These are phyloP conservation scores for Micronycteris hirsuta DNA, from an alignment of 2,113 vertebrate species.

Conservation along the genomic window DNA sequence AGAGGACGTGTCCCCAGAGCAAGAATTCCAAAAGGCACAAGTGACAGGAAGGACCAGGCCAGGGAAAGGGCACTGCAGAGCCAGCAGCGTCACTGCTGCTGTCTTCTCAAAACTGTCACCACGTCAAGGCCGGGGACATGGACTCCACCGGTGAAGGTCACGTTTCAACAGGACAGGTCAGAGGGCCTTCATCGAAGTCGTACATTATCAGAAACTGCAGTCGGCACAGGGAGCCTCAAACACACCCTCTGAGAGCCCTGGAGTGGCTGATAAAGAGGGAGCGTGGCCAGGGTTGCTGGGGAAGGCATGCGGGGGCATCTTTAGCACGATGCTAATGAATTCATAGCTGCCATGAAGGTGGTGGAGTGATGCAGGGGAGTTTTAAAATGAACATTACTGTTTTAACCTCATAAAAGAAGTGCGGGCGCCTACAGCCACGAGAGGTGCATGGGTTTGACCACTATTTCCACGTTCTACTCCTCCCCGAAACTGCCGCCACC, in stretches of 20 bases:
- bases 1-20: background rate
- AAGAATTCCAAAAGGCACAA: background rate
- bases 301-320: too few relatives aligned
- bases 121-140: background rate
- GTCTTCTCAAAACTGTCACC: background rate
- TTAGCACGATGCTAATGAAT: too few relatives aligned
- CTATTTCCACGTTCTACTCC: background rate
- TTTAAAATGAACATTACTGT: too few relatives aligned
- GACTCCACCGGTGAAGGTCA: background rate
- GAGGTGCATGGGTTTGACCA: background rate
- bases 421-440: rapidly evolving
- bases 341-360: too few relatives aligned
- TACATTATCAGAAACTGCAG: background rate
- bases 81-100: background rate
- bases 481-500: background rate
- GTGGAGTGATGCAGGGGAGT: too few relatives aligned
- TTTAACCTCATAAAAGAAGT: too few relatives aligned
- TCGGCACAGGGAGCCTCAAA: background rate
- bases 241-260: background rate
- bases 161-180: background rate
- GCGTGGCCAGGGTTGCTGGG: too few relatives aligned
- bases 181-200: background rate
- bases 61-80: background rate
- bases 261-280: too few relatives aligned
- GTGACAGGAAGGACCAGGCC: background rate